Base-by-base conservation (phyloP, 2,113 vertebrate genomes). In the Phasianus colchicus region DNA sequence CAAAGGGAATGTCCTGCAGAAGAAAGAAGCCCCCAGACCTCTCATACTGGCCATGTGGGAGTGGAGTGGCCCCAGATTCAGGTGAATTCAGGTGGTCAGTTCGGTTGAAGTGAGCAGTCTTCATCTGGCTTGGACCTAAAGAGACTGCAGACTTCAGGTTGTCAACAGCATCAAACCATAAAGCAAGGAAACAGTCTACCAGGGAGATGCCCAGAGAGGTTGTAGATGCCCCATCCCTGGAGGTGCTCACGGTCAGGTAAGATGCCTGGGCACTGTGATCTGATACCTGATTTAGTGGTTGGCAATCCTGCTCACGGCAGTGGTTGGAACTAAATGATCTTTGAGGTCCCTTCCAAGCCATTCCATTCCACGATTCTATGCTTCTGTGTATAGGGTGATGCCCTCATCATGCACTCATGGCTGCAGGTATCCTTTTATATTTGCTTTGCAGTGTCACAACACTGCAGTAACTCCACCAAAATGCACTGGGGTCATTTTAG, bases 51-150 rank as follows among this genome's bases (percentile, higher is more conserved):
- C 71, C 36, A 66, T n/a, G 30, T n/a, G 54, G 40, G 12, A 82
- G 42, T 1, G 20, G 83, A 75, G 8, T 40, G 61, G 4, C 79
- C 36, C 38, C 47, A 43, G 55, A 74, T 12, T 11, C n/a, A 27
- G 66, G 12, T 29, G 50, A 36, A 19, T 34, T 60, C 43, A 50
- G 8, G 7, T 36, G 54, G 24, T 42, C 13, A 48, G 2, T 0
- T 2, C 22, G 58, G 16, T 11, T 60, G 45, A 57, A 17, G 22
- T 2, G n/a, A 58, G 81, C 45, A 42, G 9, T 10, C 10, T 66
- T 63, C 54, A n/a, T 38, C 27, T 0, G 0, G 3, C 3, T 11
- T 58, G 34, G 30, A 17, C 10, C 11, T 48, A 11, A 7, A 54
- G 1, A 27, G n/a, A 3, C 32, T 60, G 55, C 3, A 60, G 34